Evolutionary conservation across 2,113 vertebrate species (phyloP), one percentile per base, ranked within the genome.

Genomic region (Porphyrio hochstetteri): DNA sequence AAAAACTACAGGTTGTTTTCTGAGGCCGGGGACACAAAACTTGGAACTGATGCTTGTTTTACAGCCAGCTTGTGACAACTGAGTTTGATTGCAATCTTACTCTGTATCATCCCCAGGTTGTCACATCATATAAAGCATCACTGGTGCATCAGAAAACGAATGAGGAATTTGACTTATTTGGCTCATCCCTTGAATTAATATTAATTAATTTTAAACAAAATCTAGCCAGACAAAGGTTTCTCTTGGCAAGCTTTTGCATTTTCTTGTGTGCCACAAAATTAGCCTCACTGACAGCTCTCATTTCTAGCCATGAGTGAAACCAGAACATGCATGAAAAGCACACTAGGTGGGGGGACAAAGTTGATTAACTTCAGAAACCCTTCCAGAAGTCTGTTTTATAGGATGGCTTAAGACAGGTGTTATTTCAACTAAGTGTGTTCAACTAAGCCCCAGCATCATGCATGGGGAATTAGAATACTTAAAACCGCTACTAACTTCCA

Each of bases 221-320:
- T 60, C 40, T 88, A 57, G 15, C 50, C 78, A 78, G 63, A 63
- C 69, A 77, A 77, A 95, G 55, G 21, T 87, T 97, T 82, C 74
- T 92, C 69, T 7, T 33, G 81, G 68, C 83, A 80, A 82, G 65
- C 29, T 68, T 81, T 46, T 33, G 65, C 3, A 1, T 80, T 93
- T 97, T 68, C 86, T 77, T 0, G 0, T 93, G 83, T 7, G 3
- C 60, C 68, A 79, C 87, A 36, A 36, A 93, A 52, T 56, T 40
- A 38, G 29, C 76, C 64, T 77, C 77, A 86, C 91, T 78, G 85
- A 94, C 80, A 90, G 63, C 67, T 80, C 78, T 81, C 42, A 53
- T 88, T 86, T 92, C 77, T 80, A 95, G 74, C 38, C 53, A 55
- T 88, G 86, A 91, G 81, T 90, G 84, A 96, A 96, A 88, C 55